Percentiles rank a stretch among this genome's conserved stretches.
phyloP scores from a whole-genome alignment of 2,797 vertebrate genomes.

The Crenichthys baileyi region DNA sequence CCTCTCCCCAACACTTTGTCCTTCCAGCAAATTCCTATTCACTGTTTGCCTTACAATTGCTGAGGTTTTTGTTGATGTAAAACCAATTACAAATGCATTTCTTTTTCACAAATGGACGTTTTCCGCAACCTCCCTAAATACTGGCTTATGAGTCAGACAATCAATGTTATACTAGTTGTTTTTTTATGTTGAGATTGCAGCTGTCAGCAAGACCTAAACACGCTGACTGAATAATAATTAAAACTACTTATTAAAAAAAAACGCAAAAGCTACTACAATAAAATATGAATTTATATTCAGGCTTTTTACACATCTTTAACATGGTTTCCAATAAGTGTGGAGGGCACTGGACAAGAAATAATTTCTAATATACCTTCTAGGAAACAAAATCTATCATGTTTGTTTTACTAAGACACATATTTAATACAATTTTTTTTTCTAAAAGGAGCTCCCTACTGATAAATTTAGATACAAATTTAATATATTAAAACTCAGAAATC shows the following conservation, averaged over 20 bases:
- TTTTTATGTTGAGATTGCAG: conserved; percentile 49
- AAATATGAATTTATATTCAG: too few species aligned
- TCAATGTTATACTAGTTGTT: conserved; percentile 31
- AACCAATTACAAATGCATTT: conserved; percentile 50
- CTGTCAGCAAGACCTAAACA: conserved; percentile 55
- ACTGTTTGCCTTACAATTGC: conserved; percentile 40
- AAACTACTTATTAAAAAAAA: conserved; percentile 50
- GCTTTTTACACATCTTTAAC: too few species aligned
- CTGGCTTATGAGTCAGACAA: conserved; percentile 25
- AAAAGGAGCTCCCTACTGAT: not conserved
- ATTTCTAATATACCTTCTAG: not conserved
- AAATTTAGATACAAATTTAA: not conserved
- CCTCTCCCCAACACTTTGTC: conserved; percentile 39
- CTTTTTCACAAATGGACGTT: conserved; percentile 50
- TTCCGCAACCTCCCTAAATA: conserved; percentile 48
- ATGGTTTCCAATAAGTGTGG: too few species aligned
- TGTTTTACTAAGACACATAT: not conserved
- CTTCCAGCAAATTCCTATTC: conserved; percentile 56
- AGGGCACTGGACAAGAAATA: not conserved
- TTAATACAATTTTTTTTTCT: not conserved
- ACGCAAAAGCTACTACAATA: too few species aligned
- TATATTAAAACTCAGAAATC: not conserved
- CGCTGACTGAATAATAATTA: conserved; percentile 45
- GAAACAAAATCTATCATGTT: not conserved
- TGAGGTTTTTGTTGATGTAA: conserved; percentile 34